Conservation (phyloP, 2,113 vertebrate species). For the Nesogale talazaci region DNA sequence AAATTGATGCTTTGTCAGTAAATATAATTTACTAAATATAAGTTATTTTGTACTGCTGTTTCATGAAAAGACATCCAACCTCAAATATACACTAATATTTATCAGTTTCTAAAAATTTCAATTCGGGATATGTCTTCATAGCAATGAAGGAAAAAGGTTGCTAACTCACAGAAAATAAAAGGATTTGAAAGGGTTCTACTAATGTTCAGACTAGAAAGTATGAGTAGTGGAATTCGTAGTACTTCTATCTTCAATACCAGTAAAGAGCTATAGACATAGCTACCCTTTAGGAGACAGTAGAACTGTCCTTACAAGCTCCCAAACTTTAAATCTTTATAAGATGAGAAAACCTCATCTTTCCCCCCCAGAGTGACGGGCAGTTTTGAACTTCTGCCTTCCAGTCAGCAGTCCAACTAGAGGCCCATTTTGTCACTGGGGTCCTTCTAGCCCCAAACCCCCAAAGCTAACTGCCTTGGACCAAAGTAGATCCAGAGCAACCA, state of each 20-base stretch:
- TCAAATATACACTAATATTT: neutral
- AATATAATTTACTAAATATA: constrained; percentile 1
- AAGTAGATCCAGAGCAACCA: no score
- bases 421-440: no score
- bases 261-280: neutral
- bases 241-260: neutral
- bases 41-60: neutral
- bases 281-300: no score
- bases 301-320: no score
- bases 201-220: neutral
- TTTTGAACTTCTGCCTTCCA: no score
- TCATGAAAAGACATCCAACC: neutral
- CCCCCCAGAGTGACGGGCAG: no score
- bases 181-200: neutral
- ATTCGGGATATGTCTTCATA: neutral
- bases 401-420: no score
- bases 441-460: no score
- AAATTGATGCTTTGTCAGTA: neutral
- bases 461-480: no score
- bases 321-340: no score
- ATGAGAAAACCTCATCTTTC: no score
- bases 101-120: neutral
- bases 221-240: neutral
- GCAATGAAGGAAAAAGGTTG: neutral
- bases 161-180: neutral